These are phyloP conservation scores for Cynodonichthys magdalenae DNA, from an alignment of 2,797 vertebrate genomes.

Conservation along the genomic window DNA sequence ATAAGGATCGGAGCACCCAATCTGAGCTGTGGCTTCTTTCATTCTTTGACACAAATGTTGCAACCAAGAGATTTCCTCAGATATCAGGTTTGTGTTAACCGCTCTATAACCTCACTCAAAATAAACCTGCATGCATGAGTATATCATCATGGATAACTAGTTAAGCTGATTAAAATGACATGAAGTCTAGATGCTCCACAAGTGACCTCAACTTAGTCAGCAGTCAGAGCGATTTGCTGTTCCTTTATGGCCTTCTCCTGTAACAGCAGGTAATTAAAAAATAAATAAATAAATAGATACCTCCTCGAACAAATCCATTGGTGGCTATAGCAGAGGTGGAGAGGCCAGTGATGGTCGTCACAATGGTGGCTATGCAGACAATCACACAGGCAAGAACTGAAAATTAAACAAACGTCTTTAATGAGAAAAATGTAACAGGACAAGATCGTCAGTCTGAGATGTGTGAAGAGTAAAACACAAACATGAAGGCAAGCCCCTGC, in stretches of 20 bases:
- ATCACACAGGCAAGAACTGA: constrained; percentile 91
- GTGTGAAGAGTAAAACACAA: constrained; percentile 43
- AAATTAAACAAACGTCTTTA: constrained; percentile 13
- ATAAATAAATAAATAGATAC: constrained; percentile 71
- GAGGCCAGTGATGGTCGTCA: constrained; percentile 96
- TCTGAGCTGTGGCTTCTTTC: constrained; percentile 1
- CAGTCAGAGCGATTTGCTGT: not conserved
- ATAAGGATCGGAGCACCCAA: not conserved
- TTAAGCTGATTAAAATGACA: constrained; percentile 25
- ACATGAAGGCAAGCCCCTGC: not conserved
- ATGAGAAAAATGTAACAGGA: no score
- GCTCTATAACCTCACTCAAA: constrained; percentile 6
- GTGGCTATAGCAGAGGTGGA: constrained; percentile 98
- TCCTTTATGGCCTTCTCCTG: not conserved
- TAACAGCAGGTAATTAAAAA: not conserved
- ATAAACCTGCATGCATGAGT: constrained; percentile 13
- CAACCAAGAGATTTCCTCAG: constrained; percentile 26
- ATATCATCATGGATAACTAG: constrained; percentile 2
- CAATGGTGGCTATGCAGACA: constrained; percentile 92
- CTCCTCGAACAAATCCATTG: constrained; percentile 99
- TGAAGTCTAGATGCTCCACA: not conserved
- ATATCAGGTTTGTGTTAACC: constrained; percentile 18
- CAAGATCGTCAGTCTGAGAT: not conserved
- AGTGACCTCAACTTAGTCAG: not conserved
- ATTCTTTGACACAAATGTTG: not conserved